phyloP scores from a whole-genome alignment of 2,888 invertebrate genomes.

The Zonitis immaculata region DNA sequence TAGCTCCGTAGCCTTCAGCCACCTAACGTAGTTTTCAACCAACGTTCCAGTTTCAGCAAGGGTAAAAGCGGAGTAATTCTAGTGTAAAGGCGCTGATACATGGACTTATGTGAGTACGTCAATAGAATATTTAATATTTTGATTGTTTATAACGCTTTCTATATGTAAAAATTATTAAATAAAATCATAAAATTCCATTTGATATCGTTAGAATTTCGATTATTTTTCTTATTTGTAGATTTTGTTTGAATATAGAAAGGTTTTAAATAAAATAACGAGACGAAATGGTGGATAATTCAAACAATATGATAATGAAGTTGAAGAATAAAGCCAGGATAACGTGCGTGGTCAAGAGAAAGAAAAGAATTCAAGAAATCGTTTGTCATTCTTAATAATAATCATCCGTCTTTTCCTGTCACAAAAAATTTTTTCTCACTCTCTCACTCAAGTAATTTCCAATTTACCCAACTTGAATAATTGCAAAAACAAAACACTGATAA shows the following conservation, averaged over 20 bases:
- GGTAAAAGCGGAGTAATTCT: slow-evolving; percentile 23
- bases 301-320: slow-evolving; percentile 8
- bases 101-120: slow-evolving; percentile 32
- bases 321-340: slow-evolving; percentile 1
- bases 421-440: not conserved
- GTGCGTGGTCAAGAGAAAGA: slow-evolving; percentile 11
- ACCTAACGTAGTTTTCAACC: slow-evolving; percentile 22
- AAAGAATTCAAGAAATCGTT: slow-evolving; percentile 14
- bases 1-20: slow-evolving; percentile 26
- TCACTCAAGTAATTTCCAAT: not conserved
- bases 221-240: not conserved
- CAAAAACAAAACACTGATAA: not conserved
- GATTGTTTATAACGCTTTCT: not conserved
- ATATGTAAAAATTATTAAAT: not conserved
- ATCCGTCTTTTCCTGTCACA: slow-evolving; percentile 7
- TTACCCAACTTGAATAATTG: not conserved
- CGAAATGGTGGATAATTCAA: not conserved
- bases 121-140: slow-evolving; percentile 19
- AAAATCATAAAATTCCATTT: not conserved
- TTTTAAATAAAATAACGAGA: not conserved
- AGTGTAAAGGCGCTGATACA: slow-evolving; percentile 25
- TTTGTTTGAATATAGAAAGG: not conserved
- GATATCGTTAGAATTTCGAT: not conserved
- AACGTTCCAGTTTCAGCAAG: slow-evolving; percentile 29
- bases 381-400: slow-evolving; percentile 13